Conservation (phyloP, 2,113 vertebrate species). For the Campylorhamphus procurvoides region DNA sequence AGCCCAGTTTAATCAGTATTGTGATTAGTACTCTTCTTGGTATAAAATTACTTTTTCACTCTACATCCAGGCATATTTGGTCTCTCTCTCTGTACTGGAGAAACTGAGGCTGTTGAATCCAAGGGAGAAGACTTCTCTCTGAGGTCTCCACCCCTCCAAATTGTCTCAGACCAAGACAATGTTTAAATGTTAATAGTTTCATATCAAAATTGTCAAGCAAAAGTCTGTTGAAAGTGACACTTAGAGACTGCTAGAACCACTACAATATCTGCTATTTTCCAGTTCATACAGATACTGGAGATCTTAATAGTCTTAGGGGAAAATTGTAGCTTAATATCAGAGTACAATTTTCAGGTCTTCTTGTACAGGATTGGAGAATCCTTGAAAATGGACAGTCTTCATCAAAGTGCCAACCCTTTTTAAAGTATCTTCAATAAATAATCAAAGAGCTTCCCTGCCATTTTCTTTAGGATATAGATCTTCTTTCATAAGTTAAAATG, state of each 20-base stretch:
- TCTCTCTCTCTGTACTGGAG: not conserved
- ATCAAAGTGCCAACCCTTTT: slow-evolving; percentile 42
- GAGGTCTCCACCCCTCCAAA: not conserved
- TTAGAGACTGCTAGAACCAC: not conserved
- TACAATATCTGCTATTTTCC: not conserved
- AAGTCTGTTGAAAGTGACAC: not conserved
- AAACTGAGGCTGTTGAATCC: not conserved
- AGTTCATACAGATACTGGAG: not conserved
- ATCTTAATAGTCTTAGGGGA: not conserved
- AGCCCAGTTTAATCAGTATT: not conserved
- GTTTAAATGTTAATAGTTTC: not conserved
- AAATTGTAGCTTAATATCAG: not conserved
- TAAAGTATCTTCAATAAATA: slow-evolving; percentile 67
- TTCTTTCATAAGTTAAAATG: not conserved
- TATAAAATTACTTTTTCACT: not conserved
- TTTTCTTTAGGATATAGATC: slow-evolving; percentile 34
- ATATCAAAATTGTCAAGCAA: not conserved
- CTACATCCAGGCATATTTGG: not conserved
- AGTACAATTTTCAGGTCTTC: not conserved
- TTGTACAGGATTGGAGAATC: not conserved
- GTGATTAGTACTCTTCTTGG: not conserved
- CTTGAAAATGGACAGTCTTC: slow-evolving; percentile 49
- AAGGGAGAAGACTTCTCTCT: not conserved
- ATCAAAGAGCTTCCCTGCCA: slow-evolving; percentile 48
- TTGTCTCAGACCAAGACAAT: not conserved